Evolutionary conservation across 2,888 invertebrate species (phyloP), one percentile per base, ranked within the genome.

Genomic region (Seira ritae): DNA sequence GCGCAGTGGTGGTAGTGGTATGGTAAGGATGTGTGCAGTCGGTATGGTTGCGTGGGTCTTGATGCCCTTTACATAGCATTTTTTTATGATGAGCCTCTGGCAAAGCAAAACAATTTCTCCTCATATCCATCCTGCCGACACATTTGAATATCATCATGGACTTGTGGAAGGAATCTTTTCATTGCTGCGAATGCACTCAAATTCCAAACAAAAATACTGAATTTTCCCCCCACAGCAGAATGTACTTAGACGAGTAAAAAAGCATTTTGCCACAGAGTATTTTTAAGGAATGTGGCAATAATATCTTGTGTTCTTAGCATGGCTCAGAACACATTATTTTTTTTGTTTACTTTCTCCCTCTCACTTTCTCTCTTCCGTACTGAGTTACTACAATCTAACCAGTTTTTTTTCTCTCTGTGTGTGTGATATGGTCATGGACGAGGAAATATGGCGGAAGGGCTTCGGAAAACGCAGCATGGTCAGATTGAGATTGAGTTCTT

Each of bases 71-170:
- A 55, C 17, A 55, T 15, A 17, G 15, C 2, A 55, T 55, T n/a
- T 12, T 55, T 12, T n/a, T 55, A 55, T 62, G 62, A 62, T 60
- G 62, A 69, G 77, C 77, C 77, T 70, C 70, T 65, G 70, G 77
- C 77, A 62, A 70, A 62, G 69, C 46, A 70, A 62, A 77, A 69
- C 77, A 69, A 69, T 55, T 76, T 76, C 60, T 24, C 17, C 12
- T 2, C 62, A 62, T 62, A 62, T n/a, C 20, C 62, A 62, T 15
- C 62, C 62, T 20, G n/a, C 62, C 62, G 62, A 62, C 62, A 20
- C 50, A 62, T 50, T 50, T n/a, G 17, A 50, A 50, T 62, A 4
- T 62, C 19, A 4, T 62, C 19, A 62, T 62, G 20, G 6, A 62
- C 19, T 4, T 8, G 6, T n/a, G 12, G 22, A 62, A 20, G n/a